phyloP scores from a whole-genome alignment of 2,113 vertebrate genomes.

The Zeus faber region DNA sequence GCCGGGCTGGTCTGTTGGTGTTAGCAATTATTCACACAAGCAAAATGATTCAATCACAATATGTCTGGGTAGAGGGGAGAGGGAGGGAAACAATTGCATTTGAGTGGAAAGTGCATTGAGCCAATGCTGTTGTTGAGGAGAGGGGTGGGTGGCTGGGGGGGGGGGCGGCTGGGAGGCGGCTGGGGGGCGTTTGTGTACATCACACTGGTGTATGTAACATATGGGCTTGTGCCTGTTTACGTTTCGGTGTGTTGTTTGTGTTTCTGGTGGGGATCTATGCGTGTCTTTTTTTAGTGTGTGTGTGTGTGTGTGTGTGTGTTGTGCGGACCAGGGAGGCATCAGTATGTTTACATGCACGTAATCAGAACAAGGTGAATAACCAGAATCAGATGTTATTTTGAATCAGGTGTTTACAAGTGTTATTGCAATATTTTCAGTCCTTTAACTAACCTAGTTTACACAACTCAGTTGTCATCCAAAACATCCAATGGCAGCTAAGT shows the following conservation, averaged over 20 bases:
- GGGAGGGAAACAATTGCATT: slow-evolving; percentile 39
- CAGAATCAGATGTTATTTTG: too few relatives aligned
- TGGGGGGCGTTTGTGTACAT: slow-evolving; percentile 22
- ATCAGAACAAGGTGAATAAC: too few relatives aligned
- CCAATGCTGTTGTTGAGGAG: slow-evolving; percentile 38
- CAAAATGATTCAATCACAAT: slow-evolving; percentile 46
- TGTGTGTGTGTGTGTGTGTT: background rate
- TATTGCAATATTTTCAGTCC: too few relatives aligned
- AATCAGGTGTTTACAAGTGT: too few relatives aligned
- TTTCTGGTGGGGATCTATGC: background rate
- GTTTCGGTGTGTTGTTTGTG: background rate
- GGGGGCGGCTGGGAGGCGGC: slow-evolving; percentile 12
- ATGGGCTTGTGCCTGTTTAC: slow-evolving; percentile 9
- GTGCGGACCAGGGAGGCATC: background rate
- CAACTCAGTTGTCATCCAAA: too few relatives aligned
- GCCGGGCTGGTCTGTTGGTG: slow-evolving; percentile 16
- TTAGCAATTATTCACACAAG: slow-evolving; percentile 48
- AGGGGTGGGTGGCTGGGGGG: slow-evolving; percentile 21
- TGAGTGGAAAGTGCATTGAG: slow-evolving; percentile 52
- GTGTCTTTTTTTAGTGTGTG: background rate
- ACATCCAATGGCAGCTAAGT: too few relatives aligned
- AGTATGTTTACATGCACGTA: too few relatives aligned
- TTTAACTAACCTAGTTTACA: too few relatives aligned
- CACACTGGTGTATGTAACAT: too few relatives aligned
- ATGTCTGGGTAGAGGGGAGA: slow-evolving; percentile 24